These are phyloP conservation scores for Lottia gigantea DNA, from an alignment of 2,888 invertebrate species.

Conservation along the genomic window DNA sequence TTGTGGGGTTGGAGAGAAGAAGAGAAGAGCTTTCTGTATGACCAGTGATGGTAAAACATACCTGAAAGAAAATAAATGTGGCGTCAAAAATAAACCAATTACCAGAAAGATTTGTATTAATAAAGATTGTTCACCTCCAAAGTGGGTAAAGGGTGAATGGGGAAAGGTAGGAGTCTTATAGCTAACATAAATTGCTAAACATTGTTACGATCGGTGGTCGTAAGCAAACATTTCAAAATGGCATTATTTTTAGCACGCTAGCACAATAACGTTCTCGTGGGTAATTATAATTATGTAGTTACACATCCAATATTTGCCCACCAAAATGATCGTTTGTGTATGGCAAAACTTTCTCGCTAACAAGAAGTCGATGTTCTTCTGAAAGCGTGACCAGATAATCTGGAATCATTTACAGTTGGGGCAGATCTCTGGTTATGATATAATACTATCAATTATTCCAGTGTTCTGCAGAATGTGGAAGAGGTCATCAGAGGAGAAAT, in stretches of 20 bases:
- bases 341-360: too few relatives aligned
- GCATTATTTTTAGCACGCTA: too few relatives aligned
- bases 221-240: too few relatives aligned
- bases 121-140: conserved; percentile 54
- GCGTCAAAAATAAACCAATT: conserved; percentile 53
- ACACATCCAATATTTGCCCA: too few relatives aligned
- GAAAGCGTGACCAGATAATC: too few relatives aligned
- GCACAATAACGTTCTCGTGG: too few relatives aligned
- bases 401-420: background rate
- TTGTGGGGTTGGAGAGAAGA: conserved; percentile 57
- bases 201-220: too few relatives aligned
- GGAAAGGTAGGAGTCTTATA: conserved; percentile 42
- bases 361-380: too few relatives aligned
- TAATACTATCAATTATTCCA: conserved; percentile 29
- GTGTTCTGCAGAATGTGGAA: conserved; percentile 60
- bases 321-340: too few relatives aligned
- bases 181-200: too few relatives aligned
- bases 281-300: too few relatives aligned
- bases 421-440: background rate
- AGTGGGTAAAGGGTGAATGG: conserved; percentile 60
- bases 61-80: conserved; percentile 71
- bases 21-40: conserved; percentile 60
- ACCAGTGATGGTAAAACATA: conserved; percentile 53
- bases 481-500: conserved; percentile 51
- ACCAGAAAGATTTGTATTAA: conserved; percentile 57